Conservation (phyloP, 2,888 invertebrate species). For the Mystacides longicornis region DNA sequence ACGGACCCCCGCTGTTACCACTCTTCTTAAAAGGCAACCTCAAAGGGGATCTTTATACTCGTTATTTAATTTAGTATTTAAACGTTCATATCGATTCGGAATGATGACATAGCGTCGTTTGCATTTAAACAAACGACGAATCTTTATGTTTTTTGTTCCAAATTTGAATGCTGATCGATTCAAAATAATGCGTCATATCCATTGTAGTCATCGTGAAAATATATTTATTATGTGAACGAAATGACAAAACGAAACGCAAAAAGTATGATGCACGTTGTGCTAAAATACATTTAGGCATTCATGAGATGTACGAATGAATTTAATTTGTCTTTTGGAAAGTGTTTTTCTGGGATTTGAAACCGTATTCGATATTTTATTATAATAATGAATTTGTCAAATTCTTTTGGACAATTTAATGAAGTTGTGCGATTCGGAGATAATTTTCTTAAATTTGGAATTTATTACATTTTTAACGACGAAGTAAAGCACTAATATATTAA, state of each 20-base stretch:
- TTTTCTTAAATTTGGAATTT: too few species aligned
- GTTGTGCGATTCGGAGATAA: too few species aligned
- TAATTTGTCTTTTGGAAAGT: not conserved
- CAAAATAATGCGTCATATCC: slow-evolving; percentile 1
- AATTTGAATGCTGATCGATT: not conserved
- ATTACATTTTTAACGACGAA: too few species aligned
- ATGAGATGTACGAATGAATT: not conserved
- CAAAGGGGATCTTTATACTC: slow-evolving; percentile 8
- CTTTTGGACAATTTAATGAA: not conserved
- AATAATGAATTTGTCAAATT: not conserved
- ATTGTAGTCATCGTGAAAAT: slow-evolving; percentile 2
- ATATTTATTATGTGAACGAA: slow-evolving; percentile 5
- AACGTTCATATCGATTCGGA: not conserved
- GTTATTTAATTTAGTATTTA: slow-evolving; percentile 6
- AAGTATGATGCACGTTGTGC: slow-evolving; percentile 5
- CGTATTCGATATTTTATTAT: not conserved
- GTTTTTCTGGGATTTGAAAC: not conserved
- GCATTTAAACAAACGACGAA: slow-evolving; percentile 13
- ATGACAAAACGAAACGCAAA: not conserved
- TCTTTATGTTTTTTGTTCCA: not conserved
- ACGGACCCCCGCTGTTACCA: slow-evolving; percentile 17
- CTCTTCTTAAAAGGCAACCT: slow-evolving; percentile 16
- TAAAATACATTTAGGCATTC: slow-evolving; percentile 1
- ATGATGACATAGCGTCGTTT: slow-evolving; percentile 13
- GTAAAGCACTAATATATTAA: too few species aligned